Conservation (phyloP, 2,888 invertebrate genomes). For the Alitta virens region DNA sequence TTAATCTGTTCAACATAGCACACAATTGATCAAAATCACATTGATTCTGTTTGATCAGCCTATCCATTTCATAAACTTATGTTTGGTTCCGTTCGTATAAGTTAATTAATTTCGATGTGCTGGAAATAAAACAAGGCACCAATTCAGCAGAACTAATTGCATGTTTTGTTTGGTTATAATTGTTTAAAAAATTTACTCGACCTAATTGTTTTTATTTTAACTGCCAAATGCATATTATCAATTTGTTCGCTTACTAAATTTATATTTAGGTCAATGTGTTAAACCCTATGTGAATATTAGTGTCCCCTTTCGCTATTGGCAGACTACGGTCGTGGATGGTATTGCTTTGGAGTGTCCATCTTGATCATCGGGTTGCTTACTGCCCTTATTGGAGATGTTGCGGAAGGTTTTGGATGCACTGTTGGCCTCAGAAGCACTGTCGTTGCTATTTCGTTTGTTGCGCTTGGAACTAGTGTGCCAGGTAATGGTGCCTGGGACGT, state of each 20-base stretch:
- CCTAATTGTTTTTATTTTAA: too few relatives aligned
- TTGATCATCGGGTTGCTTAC: constrained; percentile 89
- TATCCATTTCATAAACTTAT: too few relatives aligned
- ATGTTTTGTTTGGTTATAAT: too few relatives aligned
- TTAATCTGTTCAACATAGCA: too few relatives aligned
- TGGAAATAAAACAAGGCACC: too few relatives aligned
- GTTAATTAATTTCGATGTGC: too few relatives aligned
- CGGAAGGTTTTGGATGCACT: constrained; percentile 95
- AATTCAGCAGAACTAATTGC: too few relatives aligned
- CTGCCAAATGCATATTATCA: background rate
- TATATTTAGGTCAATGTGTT: background rate
- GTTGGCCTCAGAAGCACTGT: constrained; percentile 93
- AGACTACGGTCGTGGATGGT: constrained; percentile 83
- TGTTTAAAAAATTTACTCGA: too few relatives aligned
- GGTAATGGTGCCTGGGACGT: constrained; percentile 34
- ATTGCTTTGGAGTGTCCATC: constrained; percentile 91
- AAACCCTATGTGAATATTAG: too few relatives aligned
- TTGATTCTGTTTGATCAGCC: too few relatives aligned
- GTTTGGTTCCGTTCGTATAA: too few relatives aligned
- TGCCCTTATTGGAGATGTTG: constrained; percentile 93
- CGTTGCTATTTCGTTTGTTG: constrained; percentile 95
- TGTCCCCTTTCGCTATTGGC: background rate
- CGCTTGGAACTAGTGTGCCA: constrained; percentile 96
- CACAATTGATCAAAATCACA: too few relatives aligned
- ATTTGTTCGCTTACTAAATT: background rate